These are phyloP conservation scores for Andrena camellia DNA, from an alignment of 2,888 invertebrate genomes.

Conservation along the genomic window DNA sequence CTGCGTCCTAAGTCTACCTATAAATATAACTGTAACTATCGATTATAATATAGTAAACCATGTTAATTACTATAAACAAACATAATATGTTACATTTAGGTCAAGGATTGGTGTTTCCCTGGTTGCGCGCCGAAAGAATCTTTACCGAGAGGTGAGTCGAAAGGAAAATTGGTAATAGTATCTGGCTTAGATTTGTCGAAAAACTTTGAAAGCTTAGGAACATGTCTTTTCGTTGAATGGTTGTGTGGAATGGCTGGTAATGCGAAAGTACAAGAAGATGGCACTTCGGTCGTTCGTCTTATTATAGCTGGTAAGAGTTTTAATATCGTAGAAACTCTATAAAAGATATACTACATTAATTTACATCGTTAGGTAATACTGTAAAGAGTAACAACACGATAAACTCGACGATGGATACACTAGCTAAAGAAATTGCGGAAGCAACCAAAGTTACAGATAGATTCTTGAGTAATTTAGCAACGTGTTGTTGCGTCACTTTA, in stretches of 20 bases:
- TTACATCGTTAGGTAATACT: constrained; percentile 74
- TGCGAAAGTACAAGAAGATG: constrained; percentile 87
- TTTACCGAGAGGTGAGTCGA: constrained; percentile 37
- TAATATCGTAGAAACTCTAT: not conserved
- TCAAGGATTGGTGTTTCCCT: constrained; percentile 93
- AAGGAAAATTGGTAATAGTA: constrained; percentile 84
- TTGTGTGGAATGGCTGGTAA: constrained; percentile 92
- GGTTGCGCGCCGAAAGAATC: constrained; percentile 86
- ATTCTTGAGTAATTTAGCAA: constrained; percentile 75
- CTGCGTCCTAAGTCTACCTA: too few relatives aligned
- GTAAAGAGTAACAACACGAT: constrained; percentile 68
- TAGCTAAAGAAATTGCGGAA: constrained; percentile 68
- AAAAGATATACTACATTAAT: not conserved
- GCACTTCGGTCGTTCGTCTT: constrained; percentile 90
- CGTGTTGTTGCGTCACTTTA: constrained; percentile 89
- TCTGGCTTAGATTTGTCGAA: constrained; percentile 92
- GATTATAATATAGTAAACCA: not conserved
- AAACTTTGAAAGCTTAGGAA: constrained; percentile 88
- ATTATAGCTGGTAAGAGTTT: constrained; percentile 90
- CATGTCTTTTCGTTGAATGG: constrained; percentile 93
- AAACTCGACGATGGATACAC: constrained; percentile 67
- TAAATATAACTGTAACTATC: not conserved
- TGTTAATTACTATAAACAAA: not conserved
- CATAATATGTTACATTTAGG: constrained; percentile 76
- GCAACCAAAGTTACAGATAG: constrained; percentile 75